A percentile compares a stretch with the other conserved stretches of the same genome.
Evolutionary conservation across 2,888 invertebrate genomes (phyloP).

Genomic region (Drosophila meridiana): DNA sequence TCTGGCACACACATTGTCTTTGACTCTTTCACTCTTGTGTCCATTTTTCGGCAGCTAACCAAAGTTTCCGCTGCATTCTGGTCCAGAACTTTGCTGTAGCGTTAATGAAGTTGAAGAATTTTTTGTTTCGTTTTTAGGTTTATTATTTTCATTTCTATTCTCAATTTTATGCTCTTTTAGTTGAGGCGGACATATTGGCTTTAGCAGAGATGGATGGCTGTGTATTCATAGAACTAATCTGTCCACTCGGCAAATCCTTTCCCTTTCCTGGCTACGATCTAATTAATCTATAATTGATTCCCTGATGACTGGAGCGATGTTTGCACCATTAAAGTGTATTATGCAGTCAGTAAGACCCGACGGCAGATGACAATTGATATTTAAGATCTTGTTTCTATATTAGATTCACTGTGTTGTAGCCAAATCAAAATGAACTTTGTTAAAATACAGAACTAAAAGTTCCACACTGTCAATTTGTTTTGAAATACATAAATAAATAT

Average conservation of each 20-base stretch:
- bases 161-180: not conserved
- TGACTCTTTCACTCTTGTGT: conserved; percentile 7
- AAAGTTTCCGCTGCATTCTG: conserved; percentile 61
- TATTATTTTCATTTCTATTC: conserved; percentile 27
- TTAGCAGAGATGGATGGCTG: not conserved
- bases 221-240: not conserved
- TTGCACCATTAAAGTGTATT: too few species aligned
- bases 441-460: too few species aligned
- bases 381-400: too few species aligned
- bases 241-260: too few species aligned
- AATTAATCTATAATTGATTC: not conserved
- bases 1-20: not conserved
- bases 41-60: conserved; percentile 63
- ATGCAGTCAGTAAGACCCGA: too few species aligned
- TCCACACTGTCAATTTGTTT: too few species aligned
- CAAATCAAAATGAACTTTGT: too few species aligned
- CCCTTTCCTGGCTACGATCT: not conserved
- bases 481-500: too few species aligned
- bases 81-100: conserved; percentile 64
- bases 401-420: too few species aligned
- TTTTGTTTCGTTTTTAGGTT: conserved; percentile 42
- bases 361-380: too few species aligned
- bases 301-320: not conserved
- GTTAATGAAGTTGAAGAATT: conserved; percentile 76
- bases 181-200: not conserved